A percentile compares a stretch with the other conserved stretches of the same genome.
Conservation (phyloP, 2,888 invertebrate species). For the Scaptomyza tumidula region DNA sequence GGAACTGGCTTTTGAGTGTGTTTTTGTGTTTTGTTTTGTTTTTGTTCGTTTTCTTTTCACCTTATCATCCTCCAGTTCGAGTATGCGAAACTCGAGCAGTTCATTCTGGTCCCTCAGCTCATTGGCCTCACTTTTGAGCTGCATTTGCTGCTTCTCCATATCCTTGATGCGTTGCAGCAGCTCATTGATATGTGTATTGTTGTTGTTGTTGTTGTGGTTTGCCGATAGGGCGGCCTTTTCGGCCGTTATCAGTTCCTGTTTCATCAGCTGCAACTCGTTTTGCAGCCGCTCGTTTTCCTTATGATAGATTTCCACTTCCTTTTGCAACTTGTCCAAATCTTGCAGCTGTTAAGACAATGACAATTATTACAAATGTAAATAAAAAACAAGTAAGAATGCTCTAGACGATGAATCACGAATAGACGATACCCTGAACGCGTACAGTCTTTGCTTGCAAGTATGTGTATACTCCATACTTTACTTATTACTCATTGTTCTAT, state of each 20-base stretch:
- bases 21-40: background rate
- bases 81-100: conserved; percentile 90
- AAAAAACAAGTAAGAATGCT: too few species aligned
- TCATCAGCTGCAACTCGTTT: conserved; percentile 85
- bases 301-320: conserved; percentile 83
- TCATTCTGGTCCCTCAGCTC: conserved; percentile 92
- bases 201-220: conserved; percentile 75
- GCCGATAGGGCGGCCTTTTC: conserved; percentile 85
- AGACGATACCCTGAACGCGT: too few species aligned
- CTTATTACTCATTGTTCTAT: too few species aligned
- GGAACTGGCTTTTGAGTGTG: conserved; percentile 53
- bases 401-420: too few species aligned
- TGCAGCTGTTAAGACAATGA: conserved; percentile 64
- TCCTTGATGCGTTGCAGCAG: conserved; percentile 84
- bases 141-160: conserved; percentile 86
- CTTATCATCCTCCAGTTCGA: conserved; percentile 90
- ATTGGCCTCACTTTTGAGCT: conserved; percentile 88
- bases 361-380: conserved; percentile 10
- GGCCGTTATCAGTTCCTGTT: conserved; percentile 85
- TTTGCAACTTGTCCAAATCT: conserved; percentile 83
- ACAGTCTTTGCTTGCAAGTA: too few species aligned
- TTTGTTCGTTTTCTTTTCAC: conserved; percentile 59
- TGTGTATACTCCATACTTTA: too few species aligned
- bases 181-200: conserved; percentile 76
- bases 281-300: conserved; percentile 85